These are phyloP conservation scores for Blera fallax DNA, from an alignment of 2,888 invertebrate genomes.

Conservation along the genomic window DNA sequence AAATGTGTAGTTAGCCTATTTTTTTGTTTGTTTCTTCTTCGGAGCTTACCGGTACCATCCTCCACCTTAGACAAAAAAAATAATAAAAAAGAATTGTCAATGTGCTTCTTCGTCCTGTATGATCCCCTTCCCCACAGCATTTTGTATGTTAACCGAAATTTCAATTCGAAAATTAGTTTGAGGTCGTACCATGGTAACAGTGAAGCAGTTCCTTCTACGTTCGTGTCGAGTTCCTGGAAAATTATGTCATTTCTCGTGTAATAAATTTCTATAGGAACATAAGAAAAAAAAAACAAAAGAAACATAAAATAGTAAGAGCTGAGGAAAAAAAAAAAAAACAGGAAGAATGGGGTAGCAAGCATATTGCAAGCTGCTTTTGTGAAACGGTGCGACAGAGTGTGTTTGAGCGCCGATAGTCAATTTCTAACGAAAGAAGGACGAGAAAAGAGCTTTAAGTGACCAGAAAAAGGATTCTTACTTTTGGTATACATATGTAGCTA, in stretches of 20 bases:
- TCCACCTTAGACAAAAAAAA: not conserved
- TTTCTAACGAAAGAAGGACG: not conserved
- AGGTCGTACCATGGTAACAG: slow-evolving; percentile 40
- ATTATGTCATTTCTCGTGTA: slow-evolving; percentile 63
- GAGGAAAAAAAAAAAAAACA: too few relatives aligned
- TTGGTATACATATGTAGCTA: not conserved
- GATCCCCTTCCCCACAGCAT: not conserved
- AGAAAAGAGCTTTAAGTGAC: slow-evolving; percentile 19
- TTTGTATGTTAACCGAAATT: slow-evolving; percentile 38
- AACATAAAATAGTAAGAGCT: not conserved
- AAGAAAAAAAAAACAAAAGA: not conserved
- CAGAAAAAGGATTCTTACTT: slow-evolving; percentile 8
- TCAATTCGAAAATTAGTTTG: slow-evolving; percentile 65
- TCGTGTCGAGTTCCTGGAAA: slow-evolving; percentile 4
- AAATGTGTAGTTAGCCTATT: slow-evolving; percentile 29
- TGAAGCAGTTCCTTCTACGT: not conserved
- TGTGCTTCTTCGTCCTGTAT: not conserved
- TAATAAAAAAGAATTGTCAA: slow-evolving; percentile 15
- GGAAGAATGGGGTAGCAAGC: not conserved
- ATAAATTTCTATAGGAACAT: slow-evolving; percentile 46
- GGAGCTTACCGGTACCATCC: not conserved
- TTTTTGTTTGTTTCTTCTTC: not conserved
- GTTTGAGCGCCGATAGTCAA: slow-evolving; percentile 8
- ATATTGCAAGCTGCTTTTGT: slow-evolving; percentile 12
- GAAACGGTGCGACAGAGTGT: not conserved